Base-by-base conservation (phyloP, 1,140 invertebrate species). In the Meloidogyne floridensis region DNA sequence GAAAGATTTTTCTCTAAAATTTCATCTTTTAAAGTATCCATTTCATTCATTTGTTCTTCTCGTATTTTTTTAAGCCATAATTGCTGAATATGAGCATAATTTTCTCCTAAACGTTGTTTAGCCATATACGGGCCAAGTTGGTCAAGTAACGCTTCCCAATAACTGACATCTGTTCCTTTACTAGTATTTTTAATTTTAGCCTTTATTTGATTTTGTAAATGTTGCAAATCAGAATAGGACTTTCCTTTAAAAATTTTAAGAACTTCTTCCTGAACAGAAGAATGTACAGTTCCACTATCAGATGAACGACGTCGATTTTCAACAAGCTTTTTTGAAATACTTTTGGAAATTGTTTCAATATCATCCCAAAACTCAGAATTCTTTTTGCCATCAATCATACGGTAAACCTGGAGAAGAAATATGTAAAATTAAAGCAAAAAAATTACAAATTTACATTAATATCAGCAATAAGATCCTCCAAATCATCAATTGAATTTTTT, bases 381-480 rank as follows among this genome's bases (percentile, higher is more conserved):
- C 87, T 93, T 94, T 0, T 94, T 93, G 83, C 94, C 93, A 91
- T 96, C 95, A 11, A 90, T 75, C 11, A 56, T 51, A 20, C 81
- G 81, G 69, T 81, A 87, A n/a, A 87, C 80, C 87, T 89, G n/a
- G 53, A 87, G 32, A 82, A 51, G 47, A 10, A 18, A 56, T 3
- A n/a, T 10, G 13, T 18, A 84, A 18, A 59, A 18, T 42, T 11
- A 15, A 47, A 84, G 3, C 11, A 74, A 18, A 65, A 47, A 10
- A 56, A 15, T 9, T 3, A 59, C 79, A 91, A 85, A 84, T 92
- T 92, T 43, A 94, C 93, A 91, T 96, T 95, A 81, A 99, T 99
- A 91, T 99, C 98, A 87, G 95, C 96, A 5, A 98, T 92, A 0
- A 99, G 91, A 91, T 99, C 97, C 90, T 99, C 97, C n/a, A 99